Evolutionary conservation across 2,113 vertebrate species (phyloP), one percentile per base, ranked within the genome.

Genomic region (Festucalex cinctus): DNA sequence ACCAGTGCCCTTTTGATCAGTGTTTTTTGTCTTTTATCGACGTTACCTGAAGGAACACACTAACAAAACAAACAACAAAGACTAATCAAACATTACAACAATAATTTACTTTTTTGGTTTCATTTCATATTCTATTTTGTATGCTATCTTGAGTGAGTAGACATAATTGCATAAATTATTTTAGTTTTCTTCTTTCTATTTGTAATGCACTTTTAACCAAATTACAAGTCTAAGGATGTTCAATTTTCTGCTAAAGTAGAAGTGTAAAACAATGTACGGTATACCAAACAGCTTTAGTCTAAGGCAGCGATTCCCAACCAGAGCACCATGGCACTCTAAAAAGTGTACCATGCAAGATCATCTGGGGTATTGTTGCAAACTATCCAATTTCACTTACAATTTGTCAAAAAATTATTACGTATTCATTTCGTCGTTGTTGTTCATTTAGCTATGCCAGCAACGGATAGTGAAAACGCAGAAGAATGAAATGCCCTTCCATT

Each of bases 101-200:
- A 68, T 60, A 8, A 51, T 22, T 22, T 20, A 22, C n/a, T 22
- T 51, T n/a, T 51, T 51, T 51, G n/a, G n/a, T n/a, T n/a, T 9
- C 10, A 72, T 64, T 24, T 67, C 60, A 73, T 64, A 75, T 36
- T 41, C 58, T 56, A 36, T 41, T 44, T 37, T 63, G 2, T 41
- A 41, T 6, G 39, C 39, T 41, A 41, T 12, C 39, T 41, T 13
- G 12, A 41, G 39, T 41, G 9, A 71, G 68, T 54, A 62, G 41
- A 81, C 70, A 75, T 74, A 35, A 80, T 78, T 84, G 78, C 83
- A 83, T 84, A 83, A 71, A 81, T 77, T 76, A 80, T 70, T 69
- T 24, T 37, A 63, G 28, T 66, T 70, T 62, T 71, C 48, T 69
- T 68, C 54, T 65, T 48, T 72, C 66, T 66, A 75, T 60, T 71